Percentiles rank a stretch among this genome's conserved stretches.
Evolutionary conservation across 2,888 invertebrate species (phyloP).

Genomic region (Pilophorus perplexus): DNA sequence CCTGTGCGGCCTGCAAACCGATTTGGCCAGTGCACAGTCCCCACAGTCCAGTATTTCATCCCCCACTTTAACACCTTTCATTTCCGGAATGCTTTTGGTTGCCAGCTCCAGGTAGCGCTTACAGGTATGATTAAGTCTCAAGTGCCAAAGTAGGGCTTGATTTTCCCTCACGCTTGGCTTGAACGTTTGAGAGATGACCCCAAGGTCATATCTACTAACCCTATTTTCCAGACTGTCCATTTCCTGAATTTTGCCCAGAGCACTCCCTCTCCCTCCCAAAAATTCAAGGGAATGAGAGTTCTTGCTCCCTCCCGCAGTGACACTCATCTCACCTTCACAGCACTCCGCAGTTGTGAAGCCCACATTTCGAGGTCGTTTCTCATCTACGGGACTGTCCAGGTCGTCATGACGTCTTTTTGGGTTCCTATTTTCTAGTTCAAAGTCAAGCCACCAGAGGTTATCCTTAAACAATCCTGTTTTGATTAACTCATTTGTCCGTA

Average conservation of each 20-base stretch:
- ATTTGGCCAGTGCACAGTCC: background rate
- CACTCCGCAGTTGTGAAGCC: background rate
- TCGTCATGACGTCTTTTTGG: background rate
- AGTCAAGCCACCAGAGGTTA: background rate
- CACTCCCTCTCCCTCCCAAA: background rate
- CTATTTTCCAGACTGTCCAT: background rate
- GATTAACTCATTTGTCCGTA: background rate
- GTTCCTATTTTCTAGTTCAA: background rate
- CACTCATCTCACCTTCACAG: background rate
- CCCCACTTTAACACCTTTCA: background rate
- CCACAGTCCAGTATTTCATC: background rate
- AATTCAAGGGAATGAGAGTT: background rate
- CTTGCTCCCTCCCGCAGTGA: conserved; percentile 6
- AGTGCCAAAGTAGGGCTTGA: background rate
- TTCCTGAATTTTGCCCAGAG: too few species aligned
- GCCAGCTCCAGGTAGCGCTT: background rate
- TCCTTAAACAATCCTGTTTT: conserved; percentile 5
- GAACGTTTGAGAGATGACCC: background rate
- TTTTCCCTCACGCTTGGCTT: background rate
- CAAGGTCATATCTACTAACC: background rate
- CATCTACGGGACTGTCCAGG: background rate
- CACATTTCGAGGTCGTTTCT: background rate
- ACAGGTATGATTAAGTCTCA: background rate
- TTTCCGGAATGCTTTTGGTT: background rate
- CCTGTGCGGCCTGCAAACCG: background rate